A percentile compares a stretch with the other conserved stretches of the same genome.
Conservation (phyloP, 2,888 invertebrate species). For the Hirtodrosophila confusa region DNA sequence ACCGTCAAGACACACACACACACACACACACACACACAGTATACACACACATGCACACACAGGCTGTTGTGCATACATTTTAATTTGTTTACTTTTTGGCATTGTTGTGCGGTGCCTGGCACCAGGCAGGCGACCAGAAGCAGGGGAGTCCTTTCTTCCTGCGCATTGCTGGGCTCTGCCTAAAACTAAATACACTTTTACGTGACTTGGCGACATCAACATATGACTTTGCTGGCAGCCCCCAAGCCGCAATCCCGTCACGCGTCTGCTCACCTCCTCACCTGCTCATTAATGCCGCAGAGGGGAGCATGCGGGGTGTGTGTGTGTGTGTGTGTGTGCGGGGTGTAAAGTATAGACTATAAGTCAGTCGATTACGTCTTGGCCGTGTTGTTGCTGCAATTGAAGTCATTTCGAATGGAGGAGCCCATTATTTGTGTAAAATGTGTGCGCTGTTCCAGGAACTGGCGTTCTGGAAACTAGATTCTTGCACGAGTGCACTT, state of each 20-base stretch:
- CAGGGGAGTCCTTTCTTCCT: no score
- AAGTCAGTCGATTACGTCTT: constrained; percentile 21
- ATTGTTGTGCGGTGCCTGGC: constrained; percentile 61
- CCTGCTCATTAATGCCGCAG: constrained; percentile 53
- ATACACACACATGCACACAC: constrained; percentile 7
- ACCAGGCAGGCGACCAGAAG: constrained; percentile 20
- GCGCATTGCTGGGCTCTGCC: constrained; percentile 16
- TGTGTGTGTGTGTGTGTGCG: constrained; percentile 10
- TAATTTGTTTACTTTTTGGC: constrained; percentile 74
- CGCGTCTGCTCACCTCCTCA: constrained; percentile 8
- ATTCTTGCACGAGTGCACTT: not conserved
- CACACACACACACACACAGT: constrained; percentile 5
- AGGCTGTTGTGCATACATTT: constrained; percentile 70
- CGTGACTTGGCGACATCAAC: constrained; percentile 75
- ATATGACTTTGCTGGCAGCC: constrained; percentile 60
- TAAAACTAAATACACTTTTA: constrained; percentile 74
- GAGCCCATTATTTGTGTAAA: constrained; percentile 5
- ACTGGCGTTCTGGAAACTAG: no score
- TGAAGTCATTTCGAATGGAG: constrained; percentile 10
- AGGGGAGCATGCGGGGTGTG: constrained; percentile 9
- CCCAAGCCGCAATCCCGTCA: not conserved
- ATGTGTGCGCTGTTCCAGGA: constrained; percentile 4
- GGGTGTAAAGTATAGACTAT: constrained; percentile 20
- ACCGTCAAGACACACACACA: constrained; percentile 54
- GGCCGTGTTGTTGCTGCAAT: constrained; percentile 7